These are phyloP conservation scores for Alligator mississippiensis DNA, from an alignment of 2,113 vertebrate genomes.

Conservation along the genomic window DNA sequence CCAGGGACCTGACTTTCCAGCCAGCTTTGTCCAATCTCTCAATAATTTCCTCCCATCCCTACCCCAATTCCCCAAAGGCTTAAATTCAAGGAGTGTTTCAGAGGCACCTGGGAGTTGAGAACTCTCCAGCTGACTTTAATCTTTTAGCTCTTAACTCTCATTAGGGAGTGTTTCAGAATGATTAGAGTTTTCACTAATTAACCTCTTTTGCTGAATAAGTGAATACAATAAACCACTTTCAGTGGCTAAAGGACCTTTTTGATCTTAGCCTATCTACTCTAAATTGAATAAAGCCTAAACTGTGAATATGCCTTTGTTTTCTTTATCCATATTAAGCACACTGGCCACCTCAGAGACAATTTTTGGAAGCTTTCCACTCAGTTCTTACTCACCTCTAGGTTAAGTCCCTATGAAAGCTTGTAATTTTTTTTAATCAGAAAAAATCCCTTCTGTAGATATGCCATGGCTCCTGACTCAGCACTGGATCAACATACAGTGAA, in stretches of 20 bases:
- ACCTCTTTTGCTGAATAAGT: rapidly evolving
- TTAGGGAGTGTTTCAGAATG: neutral
- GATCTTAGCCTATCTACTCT: neutral
- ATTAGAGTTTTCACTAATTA: constrained; percentile 3
- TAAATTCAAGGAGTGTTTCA: neutral
- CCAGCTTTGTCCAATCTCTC: neutral
- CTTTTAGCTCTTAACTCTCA: constrained; percentile 1
- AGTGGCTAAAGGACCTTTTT: neutral
- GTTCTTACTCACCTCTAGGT: neutral
- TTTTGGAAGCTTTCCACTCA: neutral
- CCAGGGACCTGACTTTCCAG: neutral
- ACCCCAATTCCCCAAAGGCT: neutral
- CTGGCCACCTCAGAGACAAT: neutral
- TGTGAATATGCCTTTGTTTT: neutral
- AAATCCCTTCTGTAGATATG: no score
- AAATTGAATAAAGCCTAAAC: neutral
- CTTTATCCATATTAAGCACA: neutral
- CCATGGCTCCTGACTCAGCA: neutral
- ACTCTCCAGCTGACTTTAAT: constrained; percentile 2
- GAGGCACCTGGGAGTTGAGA: neutral
- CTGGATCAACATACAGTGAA: neutral
- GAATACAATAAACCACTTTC: neutral
- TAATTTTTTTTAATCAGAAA: no score
- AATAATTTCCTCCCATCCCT: neutral
- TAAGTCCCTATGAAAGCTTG: neutral